Evolutionary conservation across 2,888 invertebrate genomes (phyloP).

Genomic region (Steinernema carpocapsae): DNA sequence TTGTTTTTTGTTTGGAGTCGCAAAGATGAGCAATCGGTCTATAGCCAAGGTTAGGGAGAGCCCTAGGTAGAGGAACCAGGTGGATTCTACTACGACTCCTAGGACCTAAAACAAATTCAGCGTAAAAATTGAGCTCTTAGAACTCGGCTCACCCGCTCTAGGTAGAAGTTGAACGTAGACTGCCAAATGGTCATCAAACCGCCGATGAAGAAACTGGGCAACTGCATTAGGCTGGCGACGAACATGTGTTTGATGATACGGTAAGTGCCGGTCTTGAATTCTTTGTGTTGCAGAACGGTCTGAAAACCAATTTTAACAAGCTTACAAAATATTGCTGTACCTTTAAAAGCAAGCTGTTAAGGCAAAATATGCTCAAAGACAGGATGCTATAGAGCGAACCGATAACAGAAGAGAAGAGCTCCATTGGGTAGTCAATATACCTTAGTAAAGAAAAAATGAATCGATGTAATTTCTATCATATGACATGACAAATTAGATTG

Average conservation of each 20-base stretch:
- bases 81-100: neutral
- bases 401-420: too few relatives aligned
- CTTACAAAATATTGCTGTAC: neutral
- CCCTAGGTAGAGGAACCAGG: neutral
- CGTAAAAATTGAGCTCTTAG: neutral
- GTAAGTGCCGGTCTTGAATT: constrained; percentile 15
- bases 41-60: neutral
- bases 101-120: neutral
- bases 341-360: neutral
- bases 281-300: neutral
- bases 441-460: too few relatives aligned
- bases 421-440: too few relatives aligned
- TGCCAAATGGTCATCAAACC: neutral
- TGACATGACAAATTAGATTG: too few relatives aligned
- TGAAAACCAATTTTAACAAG: neutral
- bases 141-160: neutral
- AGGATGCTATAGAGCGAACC: neutral
- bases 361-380: neutral
- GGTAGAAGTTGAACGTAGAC: neutral
- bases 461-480: too few relatives aligned
- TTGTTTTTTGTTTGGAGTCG: neutral
- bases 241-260: constrained; percentile 20
- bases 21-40: neutral
- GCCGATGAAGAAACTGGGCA: neutral
- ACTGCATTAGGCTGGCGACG: neutral